These are phyloP conservation scores for Xylophagus ater DNA, from an alignment of 2,888 invertebrate genomes.

Conservation along the genomic window DNA sequence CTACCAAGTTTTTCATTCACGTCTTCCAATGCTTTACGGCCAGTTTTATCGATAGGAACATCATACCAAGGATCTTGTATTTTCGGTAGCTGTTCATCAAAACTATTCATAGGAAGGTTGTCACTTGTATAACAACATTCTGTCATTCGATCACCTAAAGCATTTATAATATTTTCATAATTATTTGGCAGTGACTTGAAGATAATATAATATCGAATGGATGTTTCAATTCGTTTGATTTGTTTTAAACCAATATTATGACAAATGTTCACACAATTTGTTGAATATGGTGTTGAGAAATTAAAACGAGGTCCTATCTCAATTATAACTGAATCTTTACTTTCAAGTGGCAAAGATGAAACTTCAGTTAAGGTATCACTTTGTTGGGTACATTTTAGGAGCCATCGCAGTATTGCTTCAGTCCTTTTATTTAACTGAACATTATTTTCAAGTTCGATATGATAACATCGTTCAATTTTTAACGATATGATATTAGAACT, in stretches of 20 bases:
- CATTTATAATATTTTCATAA: constrained; percentile 39
- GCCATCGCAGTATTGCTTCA: constrained; percentile 59
- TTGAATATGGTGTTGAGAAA: constrained; percentile 91
- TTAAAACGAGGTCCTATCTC: constrained; percentile 91
- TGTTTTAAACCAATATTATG: constrained; percentile 65
- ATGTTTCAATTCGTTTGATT: constrained; percentile 71
- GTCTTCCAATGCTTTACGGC: constrained; percentile 65
- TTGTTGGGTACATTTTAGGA: constrained; percentile 60
- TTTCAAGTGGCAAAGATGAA: constrained; percentile 41
- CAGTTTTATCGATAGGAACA: constrained; percentile 69
- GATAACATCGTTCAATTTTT: constrained; percentile 69
- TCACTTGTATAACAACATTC: constrained; percentile 67
- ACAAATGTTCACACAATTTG: constrained; percentile 92
- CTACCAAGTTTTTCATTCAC: constrained; percentile 65
- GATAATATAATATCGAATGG: constrained; percentile 61
- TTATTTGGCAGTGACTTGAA: constrained; percentile 26
- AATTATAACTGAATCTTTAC: constrained; percentile 43
- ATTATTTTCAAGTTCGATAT: constrained; percentile 52
- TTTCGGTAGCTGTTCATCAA: constrained; percentile 53
- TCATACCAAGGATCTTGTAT: constrained; percentile 68
- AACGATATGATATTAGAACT: constrained; percentile 43
- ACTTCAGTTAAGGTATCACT: constrained; percentile 46
- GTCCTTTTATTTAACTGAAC: constrained; percentile 48
- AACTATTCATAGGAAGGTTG: constrained; percentile 53
- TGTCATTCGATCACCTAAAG: constrained; percentile 88